Conservation (phyloP, 2,888 invertebrate genomes). For the Pachydiplax longipennis region DNA sequence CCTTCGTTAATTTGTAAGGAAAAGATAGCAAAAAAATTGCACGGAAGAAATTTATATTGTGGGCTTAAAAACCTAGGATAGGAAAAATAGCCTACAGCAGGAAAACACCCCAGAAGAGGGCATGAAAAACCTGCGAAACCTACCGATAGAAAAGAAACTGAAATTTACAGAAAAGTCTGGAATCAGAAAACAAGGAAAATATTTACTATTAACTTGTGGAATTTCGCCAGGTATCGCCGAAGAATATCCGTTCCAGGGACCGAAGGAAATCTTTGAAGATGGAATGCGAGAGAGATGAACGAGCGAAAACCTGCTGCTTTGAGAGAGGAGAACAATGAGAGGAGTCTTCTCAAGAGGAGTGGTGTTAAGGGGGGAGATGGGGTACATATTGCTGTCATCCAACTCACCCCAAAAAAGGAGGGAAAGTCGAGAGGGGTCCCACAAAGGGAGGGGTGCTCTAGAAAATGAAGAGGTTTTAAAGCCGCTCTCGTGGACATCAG, state of each 20-base stretch:
- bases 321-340: not conserved
- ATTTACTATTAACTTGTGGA: too few relatives aligned
- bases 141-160: too few relatives aligned
- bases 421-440: not conserved
- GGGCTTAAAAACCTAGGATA: too few relatives aligned
- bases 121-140: too few relatives aligned
- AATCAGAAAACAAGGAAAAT: too few relatives aligned
- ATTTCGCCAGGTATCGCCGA: too few relatives aligned
- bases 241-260: not conserved
- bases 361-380: not conserved
- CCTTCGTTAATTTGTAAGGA: too few relatives aligned
- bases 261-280: not conserved
- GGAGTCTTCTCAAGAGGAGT: not conserved
- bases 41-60: too few relatives aligned
- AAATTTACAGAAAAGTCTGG: too few relatives aligned
- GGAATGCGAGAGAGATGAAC: not conserved
- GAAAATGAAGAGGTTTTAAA: slow-evolving; percentile 34
- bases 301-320: not conserved
- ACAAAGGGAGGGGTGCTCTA: not conserved
- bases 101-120: too few relatives aligned
- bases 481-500: slow-evolving; percentile 21
- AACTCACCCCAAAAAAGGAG: not conserved
- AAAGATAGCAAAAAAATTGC: too few relatives aligned
- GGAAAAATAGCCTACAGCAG: too few relatives aligned
- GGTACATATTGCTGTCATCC: not conserved